Evolutionary conservation across 2,888 invertebrate genomes (phyloP), one percentile per base, ranked within the genome.

Genomic region (Sisyra terminalis): DNA sequence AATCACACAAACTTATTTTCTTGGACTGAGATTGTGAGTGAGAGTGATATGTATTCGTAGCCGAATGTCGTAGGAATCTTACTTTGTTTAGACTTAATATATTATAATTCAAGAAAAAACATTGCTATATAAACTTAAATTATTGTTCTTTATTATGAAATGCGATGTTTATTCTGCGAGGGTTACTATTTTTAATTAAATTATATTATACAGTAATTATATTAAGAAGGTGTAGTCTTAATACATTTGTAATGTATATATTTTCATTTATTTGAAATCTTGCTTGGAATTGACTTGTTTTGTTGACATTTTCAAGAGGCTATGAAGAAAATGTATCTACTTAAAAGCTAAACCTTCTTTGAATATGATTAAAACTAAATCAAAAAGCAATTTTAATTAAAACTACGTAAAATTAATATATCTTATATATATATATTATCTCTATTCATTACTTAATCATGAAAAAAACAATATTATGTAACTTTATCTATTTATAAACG

Each of bases 401-500:
- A 35, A n/a, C 35, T 35, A 35, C 16, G 16, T 35, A 35, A 35
- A 35, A 24, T 24, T 24, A 24, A 37, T 37, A 18, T 37, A 16
- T 16, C 15, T 15, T 15, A 37, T 37, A 37, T 18, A 37, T 18
- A 18, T 18, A 36, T 36, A 8, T 10, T 14, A 16, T 11, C 11
- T 37, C 11, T 6, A 17, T 37, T 37, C 17, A 17, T 17, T 17
- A 37, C 37, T 37, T 17, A 17, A 37, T 37, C 37, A 37, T 17
- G 11, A 9, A 16, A 32, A 32, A 13, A 37, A 17, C n/a, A 17
- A 37, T 37, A 16, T 37, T 37, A 37, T 37, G 18, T 17, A 37
- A 17, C 37, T 37, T 37, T 16, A 40, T 40, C 40, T 40, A 40
- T 30, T 40, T 40, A 31, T 40, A 40, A 40, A 18, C 29, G 30